phyloP scores from a whole-genome alignment of 2,888 invertebrate genomes.

The Pyrrhosoma nymphula region DNA sequence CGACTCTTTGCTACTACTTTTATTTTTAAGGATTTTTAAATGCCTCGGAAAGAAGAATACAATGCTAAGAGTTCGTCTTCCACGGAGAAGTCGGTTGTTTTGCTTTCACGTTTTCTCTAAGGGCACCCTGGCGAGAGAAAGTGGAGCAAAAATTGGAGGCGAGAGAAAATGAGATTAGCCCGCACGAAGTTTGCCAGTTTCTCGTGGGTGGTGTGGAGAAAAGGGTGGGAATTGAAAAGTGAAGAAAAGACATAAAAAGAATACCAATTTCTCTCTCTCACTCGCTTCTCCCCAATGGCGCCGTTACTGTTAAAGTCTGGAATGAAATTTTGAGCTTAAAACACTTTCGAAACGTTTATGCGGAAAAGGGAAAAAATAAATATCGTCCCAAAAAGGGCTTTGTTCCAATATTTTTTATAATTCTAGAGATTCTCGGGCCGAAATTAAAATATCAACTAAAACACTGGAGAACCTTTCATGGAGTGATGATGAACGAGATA shows the following conservation, averaged over 20 bases:
- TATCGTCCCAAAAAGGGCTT: neutral
- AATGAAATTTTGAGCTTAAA: neutral
- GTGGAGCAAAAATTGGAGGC: slow-evolving; percentile 16
- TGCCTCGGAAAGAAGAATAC: neutral
- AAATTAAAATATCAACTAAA: no score
- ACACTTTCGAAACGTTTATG: neutral
- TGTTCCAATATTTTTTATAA: neutral
- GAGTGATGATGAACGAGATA: no score
- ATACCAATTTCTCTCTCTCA: neutral
- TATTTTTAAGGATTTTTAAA: neutral
- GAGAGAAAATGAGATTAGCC: slow-evolving; percentile 19
- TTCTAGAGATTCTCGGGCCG: neutral
- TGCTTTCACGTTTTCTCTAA: neutral
- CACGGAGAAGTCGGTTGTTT: neutral
- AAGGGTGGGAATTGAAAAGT: neutral
- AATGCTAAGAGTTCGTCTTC: neutral
- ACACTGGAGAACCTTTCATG: no score
- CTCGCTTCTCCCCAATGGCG: neutral
- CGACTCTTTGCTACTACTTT: neutral
- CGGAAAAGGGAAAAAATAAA: neutral
- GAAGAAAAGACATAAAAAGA: neutral
- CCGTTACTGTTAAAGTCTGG: neutral
- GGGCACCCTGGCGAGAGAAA: neutral
- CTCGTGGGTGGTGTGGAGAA: neutral
- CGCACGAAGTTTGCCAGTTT: neutral